Percentiles rank a stretch among this genome's conserved stretches.
phyloP scores from a whole-genome alignment of 2,888 invertebrate species.

The Lasioglossum vierecki region DNA sequence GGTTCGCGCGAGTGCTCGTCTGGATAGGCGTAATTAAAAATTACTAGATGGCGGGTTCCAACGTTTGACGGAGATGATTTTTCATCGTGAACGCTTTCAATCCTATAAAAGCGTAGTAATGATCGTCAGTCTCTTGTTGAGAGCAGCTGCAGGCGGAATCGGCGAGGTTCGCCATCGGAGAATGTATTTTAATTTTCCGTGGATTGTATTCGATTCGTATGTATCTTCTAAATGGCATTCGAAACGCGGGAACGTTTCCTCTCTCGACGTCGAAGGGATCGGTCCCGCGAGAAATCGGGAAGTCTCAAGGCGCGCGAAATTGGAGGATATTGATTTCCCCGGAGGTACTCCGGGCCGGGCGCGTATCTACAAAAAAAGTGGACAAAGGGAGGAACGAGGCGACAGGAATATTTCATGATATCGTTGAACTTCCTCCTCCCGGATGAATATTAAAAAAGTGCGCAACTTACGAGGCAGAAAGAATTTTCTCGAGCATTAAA shows the following conservation, averaged over 20 bases:
- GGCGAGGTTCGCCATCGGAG: too few relatives aligned
- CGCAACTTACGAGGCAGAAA: conserved; percentile 26
- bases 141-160: too few relatives aligned
- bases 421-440: conserved; percentile 38
- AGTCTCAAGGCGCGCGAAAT: conserved; percentile 60
- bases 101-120: too few relatives aligned
- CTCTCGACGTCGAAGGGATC: conserved; percentile 45
- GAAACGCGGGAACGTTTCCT: conserved; percentile 31
- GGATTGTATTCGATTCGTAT: conserved; percentile 14
- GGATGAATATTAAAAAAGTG: conserved; percentile 60
- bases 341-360: conserved; percentile 24
- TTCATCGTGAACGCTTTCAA: too few relatives aligned
- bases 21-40: background rate
- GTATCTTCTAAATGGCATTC: conserved; percentile 31
- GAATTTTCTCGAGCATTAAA: conserved; percentile 38
- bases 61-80: background rate
- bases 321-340: conserved; percentile 66
- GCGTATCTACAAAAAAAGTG: conserved; percentile 32
- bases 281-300: conserved; percentile 60
- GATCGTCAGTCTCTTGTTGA: background rate
- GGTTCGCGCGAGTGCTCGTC: background rate
- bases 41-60: background rate
- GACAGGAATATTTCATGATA: conserved; percentile 59
- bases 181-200: conserved; percentile 10
- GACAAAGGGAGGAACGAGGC: conserved; percentile 35